Evolutionary conservation across 1,140 invertebrate species (phyloP).

Genomic region (Ips typographus): DNA sequence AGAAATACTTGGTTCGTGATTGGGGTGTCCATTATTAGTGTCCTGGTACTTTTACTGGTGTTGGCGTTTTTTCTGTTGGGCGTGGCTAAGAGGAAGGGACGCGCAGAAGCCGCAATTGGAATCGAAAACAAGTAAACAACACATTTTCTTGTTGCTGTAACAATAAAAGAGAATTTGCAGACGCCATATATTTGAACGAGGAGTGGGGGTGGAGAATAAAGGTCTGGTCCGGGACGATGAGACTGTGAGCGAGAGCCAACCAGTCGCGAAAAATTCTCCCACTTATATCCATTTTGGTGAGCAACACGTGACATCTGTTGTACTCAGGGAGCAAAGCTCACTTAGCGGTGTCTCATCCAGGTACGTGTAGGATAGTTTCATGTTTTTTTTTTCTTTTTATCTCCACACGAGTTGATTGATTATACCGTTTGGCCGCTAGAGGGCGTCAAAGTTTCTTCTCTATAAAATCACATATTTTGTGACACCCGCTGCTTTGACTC

Average conservation of each 20-base stretch:
- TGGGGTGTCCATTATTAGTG: slow-evolving; percentile 60
- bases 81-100: slow-evolving; percentile 60
- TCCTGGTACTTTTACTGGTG: slow-evolving; percentile 65
- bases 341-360: slow-evolving; percentile 42
- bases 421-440: no score
- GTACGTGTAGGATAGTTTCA: slow-evolving; percentile 12
- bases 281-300: slow-evolving; percentile 49
- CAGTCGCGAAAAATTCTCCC: slow-evolving; percentile 39
- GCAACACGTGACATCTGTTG: slow-evolving; percentile 38
- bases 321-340: slow-evolving; percentile 39
- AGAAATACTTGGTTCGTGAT: slow-evolving; percentile 66
- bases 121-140: slow-evolving; percentile 38
- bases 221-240: slow-evolving; percentile 27
- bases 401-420: no score
- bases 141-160: slow-evolving; percentile 5
- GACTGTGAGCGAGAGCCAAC: slow-evolving; percentile 8
- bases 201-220: slow-evolving; percentile 36
- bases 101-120: slow-evolving; percentile 7
- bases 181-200: slow-evolving; percentile 43
- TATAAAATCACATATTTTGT: no score
- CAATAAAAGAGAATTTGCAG: slow-evolving; percentile 19
- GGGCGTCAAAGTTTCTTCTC: no score
- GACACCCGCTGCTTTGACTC: no score
- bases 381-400: not conserved
- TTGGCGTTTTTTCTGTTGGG: slow-evolving; percentile 62